A percentile compares a stretch with the other conserved stretches of the same genome.
Conservation (phyloP, 2,888 invertebrate species). For the Ornithoptera priamus region DNA sequence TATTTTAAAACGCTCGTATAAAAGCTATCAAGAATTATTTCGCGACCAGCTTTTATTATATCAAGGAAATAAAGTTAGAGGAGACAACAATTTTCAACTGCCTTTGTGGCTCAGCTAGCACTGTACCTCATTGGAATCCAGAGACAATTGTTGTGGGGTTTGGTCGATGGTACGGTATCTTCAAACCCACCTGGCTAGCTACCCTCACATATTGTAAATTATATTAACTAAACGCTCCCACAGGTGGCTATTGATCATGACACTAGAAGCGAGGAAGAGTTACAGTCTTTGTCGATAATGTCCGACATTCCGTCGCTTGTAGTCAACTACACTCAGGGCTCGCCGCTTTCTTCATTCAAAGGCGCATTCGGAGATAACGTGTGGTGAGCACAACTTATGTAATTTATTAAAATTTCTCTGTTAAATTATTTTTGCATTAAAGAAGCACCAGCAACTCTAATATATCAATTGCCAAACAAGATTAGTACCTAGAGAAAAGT, state of each 20-base stretch:
- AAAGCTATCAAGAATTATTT: too few species aligned
- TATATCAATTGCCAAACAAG: background rate
- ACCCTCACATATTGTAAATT: too few species aligned
- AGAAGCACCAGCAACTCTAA: background rate
- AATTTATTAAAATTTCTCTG: background rate
- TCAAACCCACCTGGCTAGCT: too few species aligned
- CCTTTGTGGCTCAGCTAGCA: too few species aligned
- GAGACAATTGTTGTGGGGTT: too few species aligned
- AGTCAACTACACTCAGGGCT: conserved; percentile 61
- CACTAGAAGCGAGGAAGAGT: conserved; percentile 63
- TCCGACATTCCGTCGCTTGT: conserved; percentile 63
- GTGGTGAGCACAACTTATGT: conserved; percentile 53
- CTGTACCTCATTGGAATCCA: too few species aligned
- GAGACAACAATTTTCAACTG: too few species aligned
- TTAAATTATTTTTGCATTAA: background rate
- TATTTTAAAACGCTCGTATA: too few species aligned
- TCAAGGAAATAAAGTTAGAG: too few species aligned
- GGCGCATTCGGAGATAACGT: conserved; percentile 78
- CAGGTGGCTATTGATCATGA: conserved; percentile 69
- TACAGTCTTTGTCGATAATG: conserved; percentile 59
- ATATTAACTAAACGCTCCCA: background rate
- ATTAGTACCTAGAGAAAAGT: too few species aligned
- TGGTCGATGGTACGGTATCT: too few species aligned
- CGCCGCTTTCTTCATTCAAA: conserved; percentile 60
- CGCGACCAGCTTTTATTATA: too few species aligned